These are phyloP conservation scores for Microtus oregoni DNA, from an alignment of 2,113 vertebrate genomes.

Conservation along the genomic window DNA sequence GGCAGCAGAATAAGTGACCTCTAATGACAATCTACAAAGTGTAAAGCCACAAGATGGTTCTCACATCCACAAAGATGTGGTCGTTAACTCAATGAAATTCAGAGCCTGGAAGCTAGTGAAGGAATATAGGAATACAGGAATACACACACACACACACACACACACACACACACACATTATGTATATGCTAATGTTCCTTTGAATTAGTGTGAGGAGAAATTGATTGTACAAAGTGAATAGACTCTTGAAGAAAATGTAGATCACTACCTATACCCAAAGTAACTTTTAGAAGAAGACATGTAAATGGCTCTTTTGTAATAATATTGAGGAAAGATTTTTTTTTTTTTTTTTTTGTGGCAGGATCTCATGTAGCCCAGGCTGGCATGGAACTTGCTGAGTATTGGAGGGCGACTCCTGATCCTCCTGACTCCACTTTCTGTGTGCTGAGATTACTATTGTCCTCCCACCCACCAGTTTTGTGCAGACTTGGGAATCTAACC, in stretches of 20 bases:
- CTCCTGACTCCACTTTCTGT: not conserved
- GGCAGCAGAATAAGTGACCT: not conserved
- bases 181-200: not conserved
- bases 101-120: not conserved
- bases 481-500: not conserved
- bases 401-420: not conserved
- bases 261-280: not conserved
- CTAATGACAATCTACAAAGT: not conserved
- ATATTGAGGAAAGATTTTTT: not conserved
- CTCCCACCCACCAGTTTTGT: not conserved
- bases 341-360: not conserved
- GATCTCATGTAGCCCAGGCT: not conserved
- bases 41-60: conserved; percentile 8
- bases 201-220: not conserved
- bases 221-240: not conserved
- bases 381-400: not conserved
- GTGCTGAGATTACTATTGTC: not conserved
- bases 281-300: not conserved
- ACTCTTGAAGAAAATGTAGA: conserved; percentile 22
- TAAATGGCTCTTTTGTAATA: not conserved
- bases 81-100: not conserved
- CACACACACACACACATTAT: too few relatives aligned
- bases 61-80: not conserved
- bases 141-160: too few relatives aligned
- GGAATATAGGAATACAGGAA: too few relatives aligned